Evolutionary conservation across 2,113 vertebrate genomes (phyloP).

Genomic region (Osmerus mordax): DNA sequence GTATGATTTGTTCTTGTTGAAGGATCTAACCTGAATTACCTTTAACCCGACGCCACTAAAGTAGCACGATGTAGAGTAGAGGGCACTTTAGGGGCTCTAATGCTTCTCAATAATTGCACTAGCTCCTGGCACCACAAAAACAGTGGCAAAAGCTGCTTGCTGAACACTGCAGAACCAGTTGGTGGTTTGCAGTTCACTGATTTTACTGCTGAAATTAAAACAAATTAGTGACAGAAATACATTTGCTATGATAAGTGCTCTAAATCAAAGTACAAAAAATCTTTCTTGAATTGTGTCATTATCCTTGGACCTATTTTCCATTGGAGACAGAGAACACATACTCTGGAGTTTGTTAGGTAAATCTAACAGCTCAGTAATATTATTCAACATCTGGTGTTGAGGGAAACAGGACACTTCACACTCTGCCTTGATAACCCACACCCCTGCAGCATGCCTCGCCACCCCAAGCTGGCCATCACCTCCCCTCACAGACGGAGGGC

Average conservation of each 20-base stretch:
- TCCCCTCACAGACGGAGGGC: not conserved
- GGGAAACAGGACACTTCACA: not conserved
- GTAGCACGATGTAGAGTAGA: not conserved
- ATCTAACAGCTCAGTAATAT: not conserved
- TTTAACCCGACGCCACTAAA: not conserved
- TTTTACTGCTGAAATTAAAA: not conserved
- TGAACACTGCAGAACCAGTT: not conserved
- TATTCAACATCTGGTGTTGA: not conserved
- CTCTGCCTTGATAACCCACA: not conserved
- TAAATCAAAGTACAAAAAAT: not conserved
- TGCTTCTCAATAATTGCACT: not conserved
- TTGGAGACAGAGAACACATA: not conserved
- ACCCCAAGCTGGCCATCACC: not conserved
- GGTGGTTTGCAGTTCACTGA: not conserved
- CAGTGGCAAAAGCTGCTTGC: not conserved
- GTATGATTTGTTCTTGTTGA: not conserved
- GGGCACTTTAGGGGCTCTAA: not conserved
- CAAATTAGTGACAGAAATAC: not conserved
- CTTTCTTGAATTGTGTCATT: not conserved
- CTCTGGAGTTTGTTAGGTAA: not conserved
- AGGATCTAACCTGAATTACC: not conserved
- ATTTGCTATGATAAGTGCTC: not conserved
- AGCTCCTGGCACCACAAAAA: not conserved
- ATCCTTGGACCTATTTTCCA: not conserved
- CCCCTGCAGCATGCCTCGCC: not conserved